phyloP scores from a whole-genome alignment of 2,888 invertebrate species.

The Lagria hirta region DNA sequence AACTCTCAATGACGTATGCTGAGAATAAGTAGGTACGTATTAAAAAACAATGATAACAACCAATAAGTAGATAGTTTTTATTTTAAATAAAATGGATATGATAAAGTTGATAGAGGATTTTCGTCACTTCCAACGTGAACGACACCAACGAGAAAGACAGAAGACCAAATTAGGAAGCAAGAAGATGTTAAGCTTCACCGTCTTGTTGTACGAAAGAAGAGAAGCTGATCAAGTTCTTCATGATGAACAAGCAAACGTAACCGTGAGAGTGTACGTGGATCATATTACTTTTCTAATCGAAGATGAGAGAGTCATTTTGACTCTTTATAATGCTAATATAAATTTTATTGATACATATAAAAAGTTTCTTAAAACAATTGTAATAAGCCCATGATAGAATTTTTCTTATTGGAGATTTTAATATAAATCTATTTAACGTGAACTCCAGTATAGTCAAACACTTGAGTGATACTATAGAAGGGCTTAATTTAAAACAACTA shows the following conservation, averaged over 20 bases:
- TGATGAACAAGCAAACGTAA: conserved; percentile 15
- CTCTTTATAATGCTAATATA: conserved; percentile 16
- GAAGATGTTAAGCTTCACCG: conserved; percentile 14
- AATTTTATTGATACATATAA: too few species aligned
- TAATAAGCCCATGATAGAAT: too few species aligned
- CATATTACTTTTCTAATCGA: conserved; percentile 11
- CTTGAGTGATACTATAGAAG: too few species aligned
- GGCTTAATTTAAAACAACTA: too few species aligned
- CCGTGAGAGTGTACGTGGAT: conserved; percentile 17
- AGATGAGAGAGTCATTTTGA: conserved; percentile 13
- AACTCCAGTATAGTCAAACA: too few species aligned
- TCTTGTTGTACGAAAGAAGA: conserved; percentile 15
- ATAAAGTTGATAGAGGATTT: conserved; percentile 14
- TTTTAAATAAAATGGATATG: conserved; percentile 1
- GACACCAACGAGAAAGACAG: conserved; percentile 7
- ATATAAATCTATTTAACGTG: too few species aligned
- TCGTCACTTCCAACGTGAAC: conserved; percentile 14
- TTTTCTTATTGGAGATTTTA: too few species aligned
- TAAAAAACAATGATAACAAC: conserved; percentile 1
- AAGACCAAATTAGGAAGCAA: conserved; percentile 12
- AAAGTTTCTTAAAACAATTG: too few species aligned
- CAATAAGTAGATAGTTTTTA: conserved; percentile 1
- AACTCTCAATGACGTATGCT: conserved; percentile 5
- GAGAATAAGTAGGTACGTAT: conserved; percentile 3
- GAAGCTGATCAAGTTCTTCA: conserved; percentile 16